A percentile compares a stretch with the other conserved stretches of the same genome.
phyloP scores from a whole-genome alignment of 1,140 invertebrate genomes.

The Lycorma delicatula region DNA sequence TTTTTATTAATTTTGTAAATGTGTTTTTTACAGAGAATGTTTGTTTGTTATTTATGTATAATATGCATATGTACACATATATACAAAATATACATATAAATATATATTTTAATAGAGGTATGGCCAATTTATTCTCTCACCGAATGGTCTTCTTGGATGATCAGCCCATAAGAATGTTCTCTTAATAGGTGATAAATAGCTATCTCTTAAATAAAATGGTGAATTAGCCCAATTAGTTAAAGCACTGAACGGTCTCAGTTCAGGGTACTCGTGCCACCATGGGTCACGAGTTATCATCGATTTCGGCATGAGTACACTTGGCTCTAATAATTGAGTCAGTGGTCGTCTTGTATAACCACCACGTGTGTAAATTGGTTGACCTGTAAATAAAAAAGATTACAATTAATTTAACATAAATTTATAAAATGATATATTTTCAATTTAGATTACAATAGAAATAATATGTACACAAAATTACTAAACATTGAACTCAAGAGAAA shows the following conservation, averaged over 20 bases:
- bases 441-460: too few relatives aligned
- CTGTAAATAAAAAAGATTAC: constrained; percentile 37
- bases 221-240: constrained; percentile 40
- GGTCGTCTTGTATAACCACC: constrained; percentile 51
- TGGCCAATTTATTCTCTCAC: too few relatives aligned
- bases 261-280: constrained; percentile 75
- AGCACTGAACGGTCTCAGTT: constrained; percentile 58
- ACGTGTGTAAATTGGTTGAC: constrained; percentile 58
- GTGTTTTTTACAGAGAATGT: too few relatives aligned
- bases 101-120: too few relatives aligned
- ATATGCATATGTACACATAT: too few relatives aligned
- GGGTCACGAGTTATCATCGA: constrained; percentile 71
- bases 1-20: too few relatives aligned
- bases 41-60: too few relatives aligned
- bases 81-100: too few relatives aligned
- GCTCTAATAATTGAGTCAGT: constrained; percentile 64
- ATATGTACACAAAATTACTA: too few relatives aligned
- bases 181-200: constrained; percentile 79
- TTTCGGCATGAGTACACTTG: constrained; percentile 61
- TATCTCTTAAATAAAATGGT: constrained; percentile 72
- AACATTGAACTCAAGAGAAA: too few relatives aligned
- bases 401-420: too few relatives aligned
- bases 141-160: constrained; percentile 79
- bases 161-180: constrained; percentile 79
- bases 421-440: too few relatives aligned